Conservation (phyloP, 1,140 invertebrate species). For the Pogonognathellus flavescens region DNA sequence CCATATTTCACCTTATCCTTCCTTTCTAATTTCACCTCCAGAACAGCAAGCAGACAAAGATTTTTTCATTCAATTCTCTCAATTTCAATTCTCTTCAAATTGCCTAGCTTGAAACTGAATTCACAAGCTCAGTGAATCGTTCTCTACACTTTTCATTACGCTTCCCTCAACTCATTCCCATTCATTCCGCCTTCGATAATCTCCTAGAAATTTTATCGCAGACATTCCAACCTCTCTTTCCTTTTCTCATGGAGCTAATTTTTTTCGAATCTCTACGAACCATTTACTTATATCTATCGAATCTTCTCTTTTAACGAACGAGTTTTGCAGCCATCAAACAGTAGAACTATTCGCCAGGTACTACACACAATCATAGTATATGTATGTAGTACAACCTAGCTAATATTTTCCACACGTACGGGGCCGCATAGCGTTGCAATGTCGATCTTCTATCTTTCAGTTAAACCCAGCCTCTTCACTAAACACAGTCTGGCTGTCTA, state of each 20-base stretch:
- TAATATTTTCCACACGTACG: constrained; percentile 47
- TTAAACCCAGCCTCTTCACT: constrained; percentile 25
- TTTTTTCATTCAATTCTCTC: constrained; percentile 37
- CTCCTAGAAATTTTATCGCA: constrained; percentile 40
- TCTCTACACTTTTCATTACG: background rate
- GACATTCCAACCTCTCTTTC: constrained; percentile 40
- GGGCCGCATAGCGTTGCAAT: background rate
- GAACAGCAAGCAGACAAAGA: background rate
- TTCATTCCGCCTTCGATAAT: constrained; percentile 39
- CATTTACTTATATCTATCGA: constrained; percentile 16
- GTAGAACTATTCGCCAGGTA: background rate
- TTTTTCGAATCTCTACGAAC: constrained; percentile 50
- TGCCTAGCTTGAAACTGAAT: constrained; percentile 30
- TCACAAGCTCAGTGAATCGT: constrained; percentile 33
- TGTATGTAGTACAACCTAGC: constrained; percentile 1
- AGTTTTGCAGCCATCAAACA: constrained; percentile 5
- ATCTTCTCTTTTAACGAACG: constrained; percentile 18
- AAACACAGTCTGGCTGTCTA: constrained; percentile 33
- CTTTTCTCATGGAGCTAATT: constrained; percentile 49
- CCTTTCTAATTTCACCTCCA: background rate
- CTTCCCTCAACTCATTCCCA: constrained; percentile 29
- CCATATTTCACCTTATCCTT: constrained; percentile 30
- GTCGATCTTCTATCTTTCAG: constrained; percentile 20
- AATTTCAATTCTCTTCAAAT: constrained; percentile 51
- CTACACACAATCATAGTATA: background rate